phyloP scores from a whole-genome alignment of 2,888 invertebrate genomes.

The Rotaria socialis region DNA sequence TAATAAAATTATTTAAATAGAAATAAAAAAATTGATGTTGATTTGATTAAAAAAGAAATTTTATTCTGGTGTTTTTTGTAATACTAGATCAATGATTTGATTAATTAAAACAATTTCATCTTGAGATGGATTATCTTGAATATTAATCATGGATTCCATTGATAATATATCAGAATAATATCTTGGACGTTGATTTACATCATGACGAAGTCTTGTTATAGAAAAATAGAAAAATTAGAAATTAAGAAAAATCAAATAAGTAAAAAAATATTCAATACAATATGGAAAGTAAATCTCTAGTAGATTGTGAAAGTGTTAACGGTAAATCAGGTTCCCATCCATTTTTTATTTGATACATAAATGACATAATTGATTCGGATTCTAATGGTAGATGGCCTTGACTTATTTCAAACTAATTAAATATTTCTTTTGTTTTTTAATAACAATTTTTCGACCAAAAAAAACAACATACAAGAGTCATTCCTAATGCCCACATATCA shows the following conservation, averaged over 20 bases:
- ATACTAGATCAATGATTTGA: not conserved
- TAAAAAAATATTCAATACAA: not conserved
- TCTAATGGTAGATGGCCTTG: not conserved
- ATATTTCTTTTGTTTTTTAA: not conserved
- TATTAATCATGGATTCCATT: not conserved
- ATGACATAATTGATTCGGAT: not conserved
- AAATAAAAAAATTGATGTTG: too few relatives aligned
- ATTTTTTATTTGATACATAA: not conserved
- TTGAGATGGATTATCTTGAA: not conserved
- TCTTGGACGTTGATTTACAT: slow-evolving; percentile 24
- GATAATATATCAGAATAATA: not conserved
- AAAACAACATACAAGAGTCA: not conserved
- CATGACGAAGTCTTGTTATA: not conserved
- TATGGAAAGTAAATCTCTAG: not conserved
- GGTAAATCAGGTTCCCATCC: not conserved
- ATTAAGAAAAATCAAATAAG: not conserved
- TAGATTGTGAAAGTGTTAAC: not conserved
- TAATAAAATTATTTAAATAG: too few relatives aligned
- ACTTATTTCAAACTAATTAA: not conserved
- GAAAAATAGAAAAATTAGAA: not conserved
- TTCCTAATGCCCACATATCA: slow-evolving; percentile 36
- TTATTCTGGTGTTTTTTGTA: not conserved
- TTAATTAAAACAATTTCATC: not conserved
- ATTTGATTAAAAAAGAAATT: not conserved
- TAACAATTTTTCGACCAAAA: not conserved